Evolutionary conservation across 2,888 invertebrate species (phyloP).

Genomic region (Congeria kusceri): DNA sequence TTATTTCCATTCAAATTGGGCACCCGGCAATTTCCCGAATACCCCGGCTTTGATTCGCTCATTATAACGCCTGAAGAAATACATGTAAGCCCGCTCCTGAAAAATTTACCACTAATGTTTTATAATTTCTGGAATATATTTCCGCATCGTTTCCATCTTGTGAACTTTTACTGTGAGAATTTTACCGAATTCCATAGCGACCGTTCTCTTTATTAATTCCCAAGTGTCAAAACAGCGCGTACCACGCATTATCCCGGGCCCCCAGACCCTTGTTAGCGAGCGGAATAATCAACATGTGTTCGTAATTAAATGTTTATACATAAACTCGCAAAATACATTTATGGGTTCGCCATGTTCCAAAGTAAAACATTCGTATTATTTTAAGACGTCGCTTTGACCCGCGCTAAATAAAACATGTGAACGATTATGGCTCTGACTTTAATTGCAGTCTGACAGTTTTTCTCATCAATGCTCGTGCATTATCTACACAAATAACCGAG

Average conservation of each 20-base stretch:
- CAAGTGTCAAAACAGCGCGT: conserved; percentile 59
- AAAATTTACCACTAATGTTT: conserved; percentile 30
- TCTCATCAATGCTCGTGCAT: no score
- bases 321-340: conserved; percentile 48
- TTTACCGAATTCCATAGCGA: conserved; percentile 40
- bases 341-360: conserved; percentile 19
- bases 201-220: conserved; percentile 51
- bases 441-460: not conserved
- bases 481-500: no score
- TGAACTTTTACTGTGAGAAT: conserved; percentile 43
- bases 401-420: conserved; percentile 12
- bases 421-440: conserved; percentile 30
- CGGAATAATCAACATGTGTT: conserved; percentile 41
- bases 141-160: no score
- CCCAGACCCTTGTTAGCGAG: conserved; percentile 37
- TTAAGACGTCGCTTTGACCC: conserved; percentile 49
- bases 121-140: conserved; percentile 44
- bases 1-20: not conserved
- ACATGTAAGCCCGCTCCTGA: no score
- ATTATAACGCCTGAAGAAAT: no score
- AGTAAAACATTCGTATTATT: conserved; percentile 48
- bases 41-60: no score
- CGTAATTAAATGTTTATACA: conserved; percentile 48
- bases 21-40: no score
- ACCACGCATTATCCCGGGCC: conserved; percentile 44